Evolutionary conservation across 2,797 vertebrate genomes (phyloP), one percentile per base, ranked within the genome.

Genomic region (Buphagus erythrorhynchus): DNA sequence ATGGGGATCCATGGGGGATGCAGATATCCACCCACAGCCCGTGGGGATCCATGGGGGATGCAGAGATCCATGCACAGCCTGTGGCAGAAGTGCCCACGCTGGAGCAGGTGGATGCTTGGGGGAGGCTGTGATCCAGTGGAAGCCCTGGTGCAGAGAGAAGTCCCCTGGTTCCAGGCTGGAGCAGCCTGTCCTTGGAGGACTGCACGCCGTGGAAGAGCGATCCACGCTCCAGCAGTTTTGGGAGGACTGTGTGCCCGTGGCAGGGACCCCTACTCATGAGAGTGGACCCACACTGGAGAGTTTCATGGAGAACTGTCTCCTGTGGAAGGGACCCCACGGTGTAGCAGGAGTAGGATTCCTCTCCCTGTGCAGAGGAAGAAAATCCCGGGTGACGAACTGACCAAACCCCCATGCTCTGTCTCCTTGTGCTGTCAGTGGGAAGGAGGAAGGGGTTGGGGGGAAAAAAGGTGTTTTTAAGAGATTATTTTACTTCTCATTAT

Each of bases 241-340:
- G 46, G 31, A 51, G 11, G 7, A 75, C 14, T 75, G n/a, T n/a
- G n/a, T n/a, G n/a, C n/a, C n/a, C n/a, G n/a, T n/a, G n/a, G n/a
- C n/a, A n/a, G n/a, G n/a, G n/a, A n/a, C n/a, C n/a, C 4, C 29
- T 51, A 7, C 31, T 22, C 2, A 0, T 42, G 36, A 62, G 35
- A 21, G 12, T 51, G 14, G 8, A 42, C 14, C 14, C 46, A 51
- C 0, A 1, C 5, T 62, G 19, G 11, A 62, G 31, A 22, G 10
- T 15, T 29, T 76, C 9, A 11, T 9, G 12, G 58, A 76, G 46
- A 62, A 18, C 11, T 51, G 9, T 18, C 31, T 51, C 46, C 31
- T 2, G 3, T 29, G 38, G 36, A 4, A 43, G 36, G 4, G 11
- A 29, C 2, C 25, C 15, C 31, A 19, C 9, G 16, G 9, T 3